phyloP scores from a whole-genome alignment of 2,113 vertebrate genomes.

The Marcusenius ussheri region DNA sequence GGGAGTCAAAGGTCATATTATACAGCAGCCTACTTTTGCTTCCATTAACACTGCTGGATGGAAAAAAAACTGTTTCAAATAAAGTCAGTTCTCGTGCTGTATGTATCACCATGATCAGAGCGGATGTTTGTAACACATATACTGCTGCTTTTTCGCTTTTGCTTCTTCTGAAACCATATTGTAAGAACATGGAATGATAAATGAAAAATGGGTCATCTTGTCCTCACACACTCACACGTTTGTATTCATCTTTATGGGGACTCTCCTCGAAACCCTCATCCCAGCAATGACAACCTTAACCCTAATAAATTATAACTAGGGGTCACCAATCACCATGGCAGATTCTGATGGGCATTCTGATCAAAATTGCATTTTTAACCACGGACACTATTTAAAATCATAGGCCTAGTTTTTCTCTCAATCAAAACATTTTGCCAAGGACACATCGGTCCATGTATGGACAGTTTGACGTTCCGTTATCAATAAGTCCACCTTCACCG shows the following conservation, averaged over 20 bases:
- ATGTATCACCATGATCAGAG: not conserved
- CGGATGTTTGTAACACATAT: not conserved
- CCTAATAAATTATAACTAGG: too few relatives aligned
- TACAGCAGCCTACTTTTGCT: not conserved
- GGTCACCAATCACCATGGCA: too few relatives aligned
- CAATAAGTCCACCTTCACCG: not conserved
- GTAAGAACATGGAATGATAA: too few relatives aligned
- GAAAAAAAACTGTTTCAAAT: not conserved
- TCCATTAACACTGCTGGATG: not conserved
- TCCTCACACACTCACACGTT: not conserved
- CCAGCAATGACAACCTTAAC: not conserved
- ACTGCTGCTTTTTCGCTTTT: not conserved
- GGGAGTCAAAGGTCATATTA: not conserved
- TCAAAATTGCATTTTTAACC: too few relatives aligned
- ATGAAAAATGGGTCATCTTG: not conserved
- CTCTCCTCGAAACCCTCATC: not conserved
- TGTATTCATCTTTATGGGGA: not conserved
- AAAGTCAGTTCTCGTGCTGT: not conserved
- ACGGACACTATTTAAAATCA: too few relatives aligned
- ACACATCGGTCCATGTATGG: not conserved
- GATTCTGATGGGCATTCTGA: too few relatives aligned
- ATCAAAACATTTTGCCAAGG: not conserved
- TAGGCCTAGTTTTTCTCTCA: not conserved
- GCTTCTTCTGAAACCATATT: too few relatives aligned
- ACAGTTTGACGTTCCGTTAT: not conserved